phyloP scores from a whole-genome alignment of 2,113 vertebrate species.

The Pygoscelis antarcticus region DNA sequence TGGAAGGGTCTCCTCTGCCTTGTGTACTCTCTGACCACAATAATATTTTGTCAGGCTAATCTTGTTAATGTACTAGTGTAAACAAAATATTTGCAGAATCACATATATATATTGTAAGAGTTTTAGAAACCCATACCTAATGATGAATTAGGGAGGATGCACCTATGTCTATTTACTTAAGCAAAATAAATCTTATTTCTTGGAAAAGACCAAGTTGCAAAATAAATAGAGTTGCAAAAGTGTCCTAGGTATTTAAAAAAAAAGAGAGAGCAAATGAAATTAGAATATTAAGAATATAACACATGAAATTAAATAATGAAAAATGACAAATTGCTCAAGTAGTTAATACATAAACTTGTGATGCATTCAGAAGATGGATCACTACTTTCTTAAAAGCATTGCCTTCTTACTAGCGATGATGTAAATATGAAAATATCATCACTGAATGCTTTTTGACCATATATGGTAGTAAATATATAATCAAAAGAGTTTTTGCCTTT shows the following conservation, averaged over 20 bases:
- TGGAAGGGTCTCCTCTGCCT: background rate
- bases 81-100: background rate
- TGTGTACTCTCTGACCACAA: background rate
- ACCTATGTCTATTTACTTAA: background rate
- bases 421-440: background rate
- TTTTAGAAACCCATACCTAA: background rate
- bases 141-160: background rate
- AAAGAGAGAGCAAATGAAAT: background rate
- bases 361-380: background rate
- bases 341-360: background rate
- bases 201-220: background rate
- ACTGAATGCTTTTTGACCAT: background rate
- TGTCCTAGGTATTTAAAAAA: background rate
- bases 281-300: background rate
- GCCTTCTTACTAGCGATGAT: background rate
- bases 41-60: background rate
- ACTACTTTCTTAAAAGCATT: background rate
- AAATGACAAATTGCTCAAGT: background rate
- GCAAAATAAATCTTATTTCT: background rate
- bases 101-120: background rate
- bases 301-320: background rate
- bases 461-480: background rate
- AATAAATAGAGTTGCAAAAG: background rate
- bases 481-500: background rate
- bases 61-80: background rate